Base-by-base conservation (phyloP, 2,888 invertebrate genomes). In the Podotricha telesiphe region DNA sequence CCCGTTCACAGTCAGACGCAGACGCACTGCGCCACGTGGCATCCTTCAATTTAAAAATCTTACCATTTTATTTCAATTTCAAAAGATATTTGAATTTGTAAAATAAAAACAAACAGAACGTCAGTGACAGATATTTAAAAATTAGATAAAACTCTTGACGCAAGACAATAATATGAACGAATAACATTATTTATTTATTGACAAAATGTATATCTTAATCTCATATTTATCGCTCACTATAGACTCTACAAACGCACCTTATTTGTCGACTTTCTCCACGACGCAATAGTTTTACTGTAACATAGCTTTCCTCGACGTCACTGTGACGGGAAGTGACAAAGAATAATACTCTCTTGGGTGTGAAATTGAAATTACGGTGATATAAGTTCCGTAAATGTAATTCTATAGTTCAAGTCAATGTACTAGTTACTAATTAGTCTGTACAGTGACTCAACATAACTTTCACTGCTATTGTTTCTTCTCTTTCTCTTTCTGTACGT, bases 221-320 rank as follows among this genome's bases (percentile, higher is more conserved):
- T 40, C 40, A 10, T 5, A 64, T 64, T 64, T 40, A 40, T 40
- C 50, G 59, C 37, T 19, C 51, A 62, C 61, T 20, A 34, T 55
- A 67, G 28, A 53, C 59, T 58, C 40, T 53, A 45, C 53, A 64
- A 59, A 61, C 61, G 59, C 53, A 40, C 47, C 65, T 65, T 65
- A 69, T 69, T 61, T 37, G 34, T 45, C 13, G 19, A 65, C 61
- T 69, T 69, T 69, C 69, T 65, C 59, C 53, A 37, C 40, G 11
- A 34, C 48, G 37, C 51, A 51, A 40, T 50, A 48, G 28, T 19
- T 61, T 50, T 62, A 34, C 48, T 47, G 4, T 37, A 34, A 10
- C 59, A 45, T 59, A 45, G 42, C 45, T 62, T 48, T 56, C 62
- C 6, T 45, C 50, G 47, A 63, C 62, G 55, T 40, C 48, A 63